Evolutionary conservation across 2,113 vertebrate genomes (phyloP).

Genomic region (Spermophilus dauricus): DNA sequence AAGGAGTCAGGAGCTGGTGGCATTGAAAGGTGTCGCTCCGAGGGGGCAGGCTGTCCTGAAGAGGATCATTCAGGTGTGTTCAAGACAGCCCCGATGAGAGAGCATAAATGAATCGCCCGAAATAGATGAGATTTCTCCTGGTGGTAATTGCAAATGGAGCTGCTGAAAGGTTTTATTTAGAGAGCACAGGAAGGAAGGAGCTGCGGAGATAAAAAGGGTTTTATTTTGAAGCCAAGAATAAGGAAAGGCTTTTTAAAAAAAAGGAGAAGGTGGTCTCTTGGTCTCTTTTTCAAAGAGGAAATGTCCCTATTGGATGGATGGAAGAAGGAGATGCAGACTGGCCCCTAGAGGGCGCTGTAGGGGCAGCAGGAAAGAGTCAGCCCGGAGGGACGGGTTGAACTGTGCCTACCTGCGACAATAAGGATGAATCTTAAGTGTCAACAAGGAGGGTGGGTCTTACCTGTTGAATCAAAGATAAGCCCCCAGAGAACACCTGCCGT

Average conservation of each 20-base stretch:
- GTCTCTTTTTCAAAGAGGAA: background rate
- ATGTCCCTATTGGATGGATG: background rate
- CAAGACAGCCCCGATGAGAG: conserved; percentile 59
- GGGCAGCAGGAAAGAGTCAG: background rate
- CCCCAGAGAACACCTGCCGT: background rate
- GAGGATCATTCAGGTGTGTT: conserved; percentile 50
- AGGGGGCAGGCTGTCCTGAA: background rate
- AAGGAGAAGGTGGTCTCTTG: background rate
- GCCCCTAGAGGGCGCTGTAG: background rate
- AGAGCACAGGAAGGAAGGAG: conserved; percentile 42
- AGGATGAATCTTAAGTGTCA: background rate
- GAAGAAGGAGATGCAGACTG: background rate
- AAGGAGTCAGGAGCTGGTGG: background rate
- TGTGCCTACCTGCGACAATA: background rate
- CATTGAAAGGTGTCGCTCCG: background rate
- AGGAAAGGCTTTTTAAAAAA: background rate
- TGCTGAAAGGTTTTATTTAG: conserved; percentile 16
- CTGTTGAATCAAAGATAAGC: background rate
- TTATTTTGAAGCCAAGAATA: conserved; percentile 14
- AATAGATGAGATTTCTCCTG: conserved; percentile 71
- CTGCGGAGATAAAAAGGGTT: conserved; percentile 34
- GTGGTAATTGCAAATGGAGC: conserved; percentile 60
- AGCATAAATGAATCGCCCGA: conserved; percentile 30
- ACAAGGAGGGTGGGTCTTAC: background rate
- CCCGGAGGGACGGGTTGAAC: background rate